These are phyloP conservation scores for Drosophila suboccidentalis DNA, from an alignment of 2,888 invertebrate species.

Conservation along the genomic window DNA sequence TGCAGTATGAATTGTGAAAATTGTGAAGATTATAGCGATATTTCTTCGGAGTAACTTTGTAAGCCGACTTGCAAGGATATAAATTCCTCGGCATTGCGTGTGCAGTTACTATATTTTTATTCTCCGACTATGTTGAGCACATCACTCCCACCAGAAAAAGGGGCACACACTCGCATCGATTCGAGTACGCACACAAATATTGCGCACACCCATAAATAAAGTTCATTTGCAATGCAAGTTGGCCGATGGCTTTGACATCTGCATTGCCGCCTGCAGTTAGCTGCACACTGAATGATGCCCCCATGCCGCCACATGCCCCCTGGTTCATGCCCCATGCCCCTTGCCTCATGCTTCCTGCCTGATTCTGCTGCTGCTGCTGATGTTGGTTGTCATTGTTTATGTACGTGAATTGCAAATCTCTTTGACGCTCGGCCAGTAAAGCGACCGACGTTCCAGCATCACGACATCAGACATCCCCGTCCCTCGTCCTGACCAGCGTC, in stretches of 20 bases:
- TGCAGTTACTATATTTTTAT: not conserved
- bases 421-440: slow-evolving; percentile 44
- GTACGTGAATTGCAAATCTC: slow-evolving; percentile 72
- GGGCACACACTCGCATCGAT: not conserved
- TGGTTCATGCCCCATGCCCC: not conserved
- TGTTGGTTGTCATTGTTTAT: slow-evolving; percentile 68
- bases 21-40: too few relatives aligned
- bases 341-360: slow-evolving; percentile 21
- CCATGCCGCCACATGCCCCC: slow-evolving; percentile 11
- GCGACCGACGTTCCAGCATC: slow-evolving; percentile 10
- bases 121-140: not conserved
- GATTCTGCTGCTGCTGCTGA: slow-evolving; percentile 20
- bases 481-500: not conserved
- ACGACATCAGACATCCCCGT: not conserved
- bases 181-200: slow-evolving; percentile 16
- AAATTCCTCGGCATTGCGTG: not conserved
- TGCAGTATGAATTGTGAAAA: too few relatives aligned
- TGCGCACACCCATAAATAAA: slow-evolving; percentile 68
- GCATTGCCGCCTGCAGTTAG: slow-evolving; percentile 44
- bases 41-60: not conserved
- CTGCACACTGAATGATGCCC: slow-evolving; percentile 30
- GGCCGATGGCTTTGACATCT: slow-evolving; percentile 50
- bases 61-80: not conserved
- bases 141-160: not conserved
- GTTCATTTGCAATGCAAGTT: slow-evolving; percentile 66